Evolutionary conservation across 2,888 invertebrate species (phyloP), one percentile per base, ranked within the genome.

Genomic region (Eucera pruinosa): DNA sequence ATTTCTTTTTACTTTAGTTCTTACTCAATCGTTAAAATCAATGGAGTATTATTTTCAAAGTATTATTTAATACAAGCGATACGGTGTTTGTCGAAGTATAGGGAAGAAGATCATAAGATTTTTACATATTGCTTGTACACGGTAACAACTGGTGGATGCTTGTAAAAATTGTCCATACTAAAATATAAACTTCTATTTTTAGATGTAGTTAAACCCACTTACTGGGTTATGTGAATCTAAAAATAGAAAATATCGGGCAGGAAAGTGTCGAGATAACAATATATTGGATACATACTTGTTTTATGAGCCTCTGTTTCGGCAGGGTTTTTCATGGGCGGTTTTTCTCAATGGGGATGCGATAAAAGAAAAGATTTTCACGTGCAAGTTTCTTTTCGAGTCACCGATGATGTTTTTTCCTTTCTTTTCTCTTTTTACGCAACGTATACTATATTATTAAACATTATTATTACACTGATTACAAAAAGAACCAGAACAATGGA

Each of bases 371-470:
- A 67, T 58, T 66, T 68, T 50, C 25, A 39, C 25, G 7, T 30
- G 48, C 20, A 20, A 20, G 62, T 71, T 71, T 20, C 43, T 66
- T 61, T 57, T 47, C 47, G 39, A 58, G 43, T 58, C 52, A 36
- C 13, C 30, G 20, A 54, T 25, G 11, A 6, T 20, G 39, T 30
- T 52, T 18, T 55, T 61, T 55, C 11, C 20, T 69, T 54, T 55
- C 60, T 67, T 68, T 62, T 70, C 39, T 39, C 50, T 65, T 70
- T 68, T 65, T 54, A 61, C 36, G 25, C 58, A 65, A 48, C 72
- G 50, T 78, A 78, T 47, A 65, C 43, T 66, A 20, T 20, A 47
- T 33, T 52, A 62, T 47, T 47, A 68, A 47, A 48, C 36, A 75
- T 33, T 25, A 55, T 23, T 55, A 60, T 48, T 48, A 58, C 30